A percentile compares a stretch with the other conserved stretches of the same genome.
These are phyloP conservation scores for Hydrolagus colliei DNA, from an alignment of 2,797 vertebrate species.

Conservation along the genomic window DNA sequence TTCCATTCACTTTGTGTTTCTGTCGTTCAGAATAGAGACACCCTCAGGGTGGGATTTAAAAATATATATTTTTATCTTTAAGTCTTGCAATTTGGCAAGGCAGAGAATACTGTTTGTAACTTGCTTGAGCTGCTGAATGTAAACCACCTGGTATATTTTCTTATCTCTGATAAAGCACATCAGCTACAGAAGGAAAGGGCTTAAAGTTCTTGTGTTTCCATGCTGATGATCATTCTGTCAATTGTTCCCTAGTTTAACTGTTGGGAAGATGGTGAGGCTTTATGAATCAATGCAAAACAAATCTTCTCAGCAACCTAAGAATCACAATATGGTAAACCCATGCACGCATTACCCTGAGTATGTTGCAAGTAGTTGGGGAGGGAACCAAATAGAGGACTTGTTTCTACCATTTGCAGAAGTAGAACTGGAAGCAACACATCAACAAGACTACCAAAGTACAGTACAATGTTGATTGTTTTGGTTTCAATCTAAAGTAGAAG, in stretches of 20 bases:
- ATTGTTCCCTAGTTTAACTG: background rate
- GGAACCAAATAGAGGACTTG: background rate
- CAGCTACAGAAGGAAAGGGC: background rate
- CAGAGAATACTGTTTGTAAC: background rate
- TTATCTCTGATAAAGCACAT: background rate
- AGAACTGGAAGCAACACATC: background rate
- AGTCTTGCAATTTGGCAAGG: background rate
- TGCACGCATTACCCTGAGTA: background rate
- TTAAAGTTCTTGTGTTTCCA: background rate
- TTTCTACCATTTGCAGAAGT: background rate
- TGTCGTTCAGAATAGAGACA: background rate
- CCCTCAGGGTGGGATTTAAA: background rate
- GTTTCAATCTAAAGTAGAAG: background rate
- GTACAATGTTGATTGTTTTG: background rate
- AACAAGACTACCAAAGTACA: background rate
- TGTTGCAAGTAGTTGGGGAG: slow-evolving; percentile 4
- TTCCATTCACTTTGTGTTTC: background rate
- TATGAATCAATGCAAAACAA: background rate
- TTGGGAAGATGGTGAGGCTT: background rate
- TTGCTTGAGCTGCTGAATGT: background rate
- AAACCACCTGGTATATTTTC: background rate
- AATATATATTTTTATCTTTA: background rate
- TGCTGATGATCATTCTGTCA: background rate
- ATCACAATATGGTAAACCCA: background rate
- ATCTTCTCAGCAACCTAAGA: background rate